Evolutionary conservation across 1,140 invertebrate genomes (phyloP), one percentile per base, ranked within the genome.

Genomic region (Drosophila kikkawai): DNA sequence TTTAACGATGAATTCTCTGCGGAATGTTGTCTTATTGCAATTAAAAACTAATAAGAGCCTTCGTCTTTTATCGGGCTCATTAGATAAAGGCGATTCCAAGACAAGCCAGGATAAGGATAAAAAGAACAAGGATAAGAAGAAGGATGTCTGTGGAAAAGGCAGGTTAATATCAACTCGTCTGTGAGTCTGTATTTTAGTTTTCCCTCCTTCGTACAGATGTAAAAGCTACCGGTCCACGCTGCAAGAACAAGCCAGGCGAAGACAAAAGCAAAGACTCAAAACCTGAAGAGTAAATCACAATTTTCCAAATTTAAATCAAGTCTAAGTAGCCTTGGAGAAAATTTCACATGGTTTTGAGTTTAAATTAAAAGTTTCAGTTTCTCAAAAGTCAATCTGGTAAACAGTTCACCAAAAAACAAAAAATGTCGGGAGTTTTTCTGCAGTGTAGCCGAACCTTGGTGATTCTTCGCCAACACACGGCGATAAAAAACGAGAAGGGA

Each of bases 341-440:
- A 47, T 13, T 68, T 32, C 7, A 22, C 2, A 0, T 7, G n/a
- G 11, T 13, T n/a, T 22, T 12, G 6, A 42, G 8, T 7, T 11
- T 0, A 32, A n/a, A 55, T 32, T 15, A 7, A 1, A 8, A 44
- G 15, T 48, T 29, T n/a, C 7, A 44, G 61, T 67, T 53, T 34
- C 15, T 17, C 19, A 11, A 12, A 15, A 26, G 8, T 41, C 29
- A 3, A 8, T 59, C 39, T 6, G 26, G 36, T 36, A 5, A 13
- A 26, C 26, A 50, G 15, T n/a, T 34, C 11, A 55, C 1, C 8
- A 22, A 55, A 55, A 22, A 9, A 5, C 9, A 19, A 6, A 39
- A 51, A 39, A 70, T 70, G 67, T 67, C 63, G 7, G 48, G 64
- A 7, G 47, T 70, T 68, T 68, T 68, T 50, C 17, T 70, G 17